Percentiles rank a stretch among this genome's conserved stretches.
Conservation (phyloP, 2,888 invertebrate species). For the Hartigia nigra region DNA sequence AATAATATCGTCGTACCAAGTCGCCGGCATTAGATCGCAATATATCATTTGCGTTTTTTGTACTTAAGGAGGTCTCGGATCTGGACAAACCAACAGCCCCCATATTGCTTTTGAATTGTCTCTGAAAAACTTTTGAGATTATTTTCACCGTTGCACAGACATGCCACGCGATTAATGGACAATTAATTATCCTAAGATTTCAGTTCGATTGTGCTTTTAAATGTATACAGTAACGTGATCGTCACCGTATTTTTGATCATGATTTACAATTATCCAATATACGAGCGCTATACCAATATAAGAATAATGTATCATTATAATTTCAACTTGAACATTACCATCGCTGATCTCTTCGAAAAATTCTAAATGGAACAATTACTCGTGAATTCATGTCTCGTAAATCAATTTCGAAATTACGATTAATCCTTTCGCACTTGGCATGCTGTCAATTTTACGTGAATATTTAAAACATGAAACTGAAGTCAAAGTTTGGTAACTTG, state of each 20-base stretch:
- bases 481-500: background rate
- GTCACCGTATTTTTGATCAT: background rate
- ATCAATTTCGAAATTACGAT: background rate
- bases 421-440: background rate
- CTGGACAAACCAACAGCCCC: too few relatives aligned
- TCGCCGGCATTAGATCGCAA: constrained; percentile 38
- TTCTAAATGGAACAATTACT: background rate
- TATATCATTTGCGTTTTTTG: constrained; percentile 26
- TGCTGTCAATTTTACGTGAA: background rate
- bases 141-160: too few relatives aligned
- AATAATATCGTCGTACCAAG: constrained; percentile 33
- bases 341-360: background rate
- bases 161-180: too few relatives aligned
- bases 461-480: background rate
- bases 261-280: background rate
- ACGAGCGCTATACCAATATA: background rate
- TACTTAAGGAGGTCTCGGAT: constrained; percentile 29
- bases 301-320: background rate
- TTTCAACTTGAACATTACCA: background rate
- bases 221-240: too few relatives aligned
- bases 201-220: too few relatives aligned
- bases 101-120: too few relatives aligned
- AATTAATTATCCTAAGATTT: too few relatives aligned
- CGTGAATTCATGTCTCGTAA: background rate
- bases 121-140: too few relatives aligned